Evolutionary conservation across 1,140 invertebrate genomes (phyloP).

Genomic region (Monomorium pharaonis): DNA sequence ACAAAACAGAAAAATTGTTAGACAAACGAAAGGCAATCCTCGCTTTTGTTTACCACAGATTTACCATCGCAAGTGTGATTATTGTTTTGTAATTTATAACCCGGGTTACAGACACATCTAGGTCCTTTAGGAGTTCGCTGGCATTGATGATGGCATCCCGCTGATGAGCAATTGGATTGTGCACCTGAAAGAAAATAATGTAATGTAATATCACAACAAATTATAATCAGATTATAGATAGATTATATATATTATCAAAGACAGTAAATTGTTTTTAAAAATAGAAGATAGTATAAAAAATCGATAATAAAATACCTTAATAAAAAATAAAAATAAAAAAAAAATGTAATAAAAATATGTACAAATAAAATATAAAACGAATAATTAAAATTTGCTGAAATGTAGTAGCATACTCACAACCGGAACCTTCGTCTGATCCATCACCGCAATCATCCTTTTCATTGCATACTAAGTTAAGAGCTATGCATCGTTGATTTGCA

Average conservation of each 20-base stretch:
- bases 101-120: conserved; percentile 90
- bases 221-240: neutral
- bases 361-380: too few species aligned
- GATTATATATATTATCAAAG: too few species aligned
- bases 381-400: neutral
- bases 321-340: too few species aligned
- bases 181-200: conserved; percentile 50
- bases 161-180: conserved; percentile 25
- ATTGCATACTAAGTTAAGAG: conserved; percentile 89
- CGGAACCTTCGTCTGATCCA: conserved; percentile 89
- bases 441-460: conserved; percentile 91
- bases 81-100: conserved; percentile 88
- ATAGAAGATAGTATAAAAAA: neutral
- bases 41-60: conserved; percentile 16
- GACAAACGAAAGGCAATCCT: neutral
- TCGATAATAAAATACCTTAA: neutral
- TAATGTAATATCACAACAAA: neutral
- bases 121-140: conserved; percentile 87
- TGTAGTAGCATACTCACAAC: conserved; percentile 83
- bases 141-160: conserved; percentile 68
- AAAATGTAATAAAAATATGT: neutral
- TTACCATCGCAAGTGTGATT: conserved; percentile 91
- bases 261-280: neutral
- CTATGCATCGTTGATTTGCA: conserved; percentile 88
- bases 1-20: conserved; percentile 58